Percentiles rank a stretch among this genome's conserved stretches.
Conservation (phyloP, 2,113 vertebrate genomes). For the Tamias sibiricus region DNA sequence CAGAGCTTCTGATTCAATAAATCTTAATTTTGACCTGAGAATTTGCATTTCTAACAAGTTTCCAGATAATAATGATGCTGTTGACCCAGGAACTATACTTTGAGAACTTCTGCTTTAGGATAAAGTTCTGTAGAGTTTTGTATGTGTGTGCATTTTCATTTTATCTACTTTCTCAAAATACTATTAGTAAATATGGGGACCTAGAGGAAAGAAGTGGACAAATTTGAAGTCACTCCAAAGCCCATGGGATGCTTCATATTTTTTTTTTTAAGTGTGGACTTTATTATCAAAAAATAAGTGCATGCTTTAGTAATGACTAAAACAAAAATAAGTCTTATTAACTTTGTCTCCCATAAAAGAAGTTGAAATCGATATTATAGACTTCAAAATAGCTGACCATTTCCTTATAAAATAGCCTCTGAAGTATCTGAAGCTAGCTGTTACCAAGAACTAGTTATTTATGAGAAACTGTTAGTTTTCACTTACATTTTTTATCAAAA, state of each 20-base stretch:
- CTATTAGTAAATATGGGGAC: not conserved
- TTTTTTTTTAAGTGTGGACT: too few relatives aligned
- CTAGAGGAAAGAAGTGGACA: not conserved
- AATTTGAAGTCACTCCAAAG: not conserved
- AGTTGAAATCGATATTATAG: not conserved
- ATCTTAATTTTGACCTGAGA: not conserved
- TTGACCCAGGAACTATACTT: not conserved
- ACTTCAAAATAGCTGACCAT: not conserved
- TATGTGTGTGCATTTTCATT: not conserved
- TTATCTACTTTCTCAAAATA: not conserved
- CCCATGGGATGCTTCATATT: not conserved
- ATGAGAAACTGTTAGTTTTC: not conserved
- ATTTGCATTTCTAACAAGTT: not conserved
- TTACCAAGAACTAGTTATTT: not conserved
- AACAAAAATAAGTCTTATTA: not conserved
- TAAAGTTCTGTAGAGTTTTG: not conserved
- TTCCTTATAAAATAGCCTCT: not conserved
- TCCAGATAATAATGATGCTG: not conserved
- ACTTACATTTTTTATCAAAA: conserved; percentile 29
- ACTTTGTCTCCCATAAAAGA: not conserved
- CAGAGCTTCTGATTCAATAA: not conserved
- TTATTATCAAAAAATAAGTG: not conserved
- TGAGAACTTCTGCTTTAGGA: not conserved
- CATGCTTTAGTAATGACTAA: not conserved
- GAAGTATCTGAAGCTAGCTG: not conserved